Conservation (phyloP, 2,888 invertebrate species). For the Tipula confusa region DNA sequence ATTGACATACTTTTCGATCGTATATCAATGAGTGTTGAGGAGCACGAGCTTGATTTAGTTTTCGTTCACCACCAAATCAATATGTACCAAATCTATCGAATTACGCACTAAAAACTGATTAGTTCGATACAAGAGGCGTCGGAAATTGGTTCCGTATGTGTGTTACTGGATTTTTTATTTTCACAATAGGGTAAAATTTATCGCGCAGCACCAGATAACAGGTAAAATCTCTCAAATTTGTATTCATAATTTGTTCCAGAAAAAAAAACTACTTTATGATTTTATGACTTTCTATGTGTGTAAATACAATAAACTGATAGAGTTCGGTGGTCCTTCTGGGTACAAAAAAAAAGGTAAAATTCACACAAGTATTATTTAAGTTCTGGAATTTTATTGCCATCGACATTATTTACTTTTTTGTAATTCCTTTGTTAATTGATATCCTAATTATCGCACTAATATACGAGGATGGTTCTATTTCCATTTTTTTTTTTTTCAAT, state of each 20-base stretch:
- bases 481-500: no score
- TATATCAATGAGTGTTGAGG: background rate
- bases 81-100: background rate
- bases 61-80: background rate
- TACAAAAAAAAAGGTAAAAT: background rate
- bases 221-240: background rate
- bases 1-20: background rate
- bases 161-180: background rate
- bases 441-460: background rate
- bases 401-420: background rate
- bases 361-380: background rate
- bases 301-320: background rate
- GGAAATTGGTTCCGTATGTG: background rate
- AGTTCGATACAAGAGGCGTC: background rate
- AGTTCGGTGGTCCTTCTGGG: background rate
- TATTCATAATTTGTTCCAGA: background rate
- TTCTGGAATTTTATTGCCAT: background rate
- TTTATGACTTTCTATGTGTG: background rate
- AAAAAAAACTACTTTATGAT: background rate
- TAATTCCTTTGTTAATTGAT: conserved; percentile 20
- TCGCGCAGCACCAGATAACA: background rate
- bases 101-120: background rate
- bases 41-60: background rate
- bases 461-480: background rate
- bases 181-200: background rate